These are phyloP conservation scores for Cancer borealis DNA, from an alignment of 2,888 invertebrate genomes.

Conservation along the genomic window DNA sequence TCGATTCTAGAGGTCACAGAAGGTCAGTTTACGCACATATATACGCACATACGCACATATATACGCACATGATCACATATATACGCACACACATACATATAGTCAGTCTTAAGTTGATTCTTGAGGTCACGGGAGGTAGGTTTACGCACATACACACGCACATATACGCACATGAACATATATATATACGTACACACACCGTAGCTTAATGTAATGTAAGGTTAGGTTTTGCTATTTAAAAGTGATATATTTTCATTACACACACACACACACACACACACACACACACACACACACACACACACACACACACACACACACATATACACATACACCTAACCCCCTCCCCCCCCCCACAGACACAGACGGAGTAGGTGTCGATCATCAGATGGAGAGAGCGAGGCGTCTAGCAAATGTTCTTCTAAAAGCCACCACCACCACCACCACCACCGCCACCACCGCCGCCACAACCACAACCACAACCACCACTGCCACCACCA, in stretches of 20 bases:
- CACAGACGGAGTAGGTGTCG: constrained; percentile 88
- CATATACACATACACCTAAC: no score
- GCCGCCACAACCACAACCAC: constrained; percentile 79
- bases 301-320: no score
- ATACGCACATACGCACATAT: no score
- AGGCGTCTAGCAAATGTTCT: constrained; percentile 85
- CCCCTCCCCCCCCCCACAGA: constrained; percentile 79
- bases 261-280: background rate
- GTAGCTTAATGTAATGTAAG: no score
- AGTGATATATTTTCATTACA: background rate
- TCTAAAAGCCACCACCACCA: constrained; percentile 79
- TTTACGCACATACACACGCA: background rate
- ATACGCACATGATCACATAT: no score
- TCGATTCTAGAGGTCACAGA: constrained; percentile 89
- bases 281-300: no score
- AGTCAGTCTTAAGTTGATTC: constrained; percentile 94
- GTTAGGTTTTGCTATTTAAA: no score
- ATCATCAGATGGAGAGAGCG: constrained; percentile 86
- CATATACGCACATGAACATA: no score
- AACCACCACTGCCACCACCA: constrained; percentile 79
- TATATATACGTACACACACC: no score
- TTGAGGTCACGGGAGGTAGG: constrained; percentile 87
- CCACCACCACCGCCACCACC: constrained; percentile 78
- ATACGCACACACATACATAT: constrained; percentile 79
- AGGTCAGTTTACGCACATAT: constrained; percentile 81